Conservation (phyloP, 2,113 vertebrate genomes). For the Anarrhichthys ocellatus region DNA sequence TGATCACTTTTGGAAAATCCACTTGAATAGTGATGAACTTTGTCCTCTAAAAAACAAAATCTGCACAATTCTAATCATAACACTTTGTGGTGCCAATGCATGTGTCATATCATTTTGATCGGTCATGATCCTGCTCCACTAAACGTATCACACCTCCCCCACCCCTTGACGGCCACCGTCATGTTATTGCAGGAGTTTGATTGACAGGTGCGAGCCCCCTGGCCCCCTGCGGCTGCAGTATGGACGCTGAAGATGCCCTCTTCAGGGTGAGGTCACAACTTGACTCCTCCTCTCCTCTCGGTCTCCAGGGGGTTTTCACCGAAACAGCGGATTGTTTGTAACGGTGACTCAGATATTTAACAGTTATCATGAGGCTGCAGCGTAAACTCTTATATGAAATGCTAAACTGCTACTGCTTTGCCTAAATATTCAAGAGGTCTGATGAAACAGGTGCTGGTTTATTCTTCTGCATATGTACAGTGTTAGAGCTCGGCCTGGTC, state of each 20-base stretch:
- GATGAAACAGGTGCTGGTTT: constrained; percentile 27
- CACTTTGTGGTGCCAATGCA: not conserved
- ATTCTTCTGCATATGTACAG: constrained; percentile 12
- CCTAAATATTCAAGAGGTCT: constrained; percentile 5
- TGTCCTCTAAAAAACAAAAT: not conserved
- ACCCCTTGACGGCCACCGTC: constrained; percentile 23
- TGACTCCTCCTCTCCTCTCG: constrained; percentile 31
- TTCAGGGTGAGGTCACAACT: constrained; percentile 66
- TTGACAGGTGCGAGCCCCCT: constrained; percentile 54
- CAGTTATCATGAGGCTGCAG: constrained; percentile 27
- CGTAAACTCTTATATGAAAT: constrained; percentile 36
- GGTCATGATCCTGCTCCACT: not conserved
- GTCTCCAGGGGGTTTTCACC: constrained; percentile 32
- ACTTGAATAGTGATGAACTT: not conserved
- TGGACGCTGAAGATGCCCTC: constrained; percentile 70
- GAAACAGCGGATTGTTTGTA: constrained; percentile 23
- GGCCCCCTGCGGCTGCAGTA: constrained; percentile 28
- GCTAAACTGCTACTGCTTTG: constrained; percentile 16
- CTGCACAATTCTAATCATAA: not conserved
- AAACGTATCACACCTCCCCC: not conserved
- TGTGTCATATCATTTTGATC: not conserved
- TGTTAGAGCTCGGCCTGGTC: constrained; percentile 32
- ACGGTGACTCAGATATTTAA: constrained; percentile 4
- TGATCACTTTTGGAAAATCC: not conserved
- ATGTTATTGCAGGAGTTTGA: constrained; percentile 21